Conservation (phyloP, 1,140 invertebrate genomes). For the Atta cephalotes region DNA sequence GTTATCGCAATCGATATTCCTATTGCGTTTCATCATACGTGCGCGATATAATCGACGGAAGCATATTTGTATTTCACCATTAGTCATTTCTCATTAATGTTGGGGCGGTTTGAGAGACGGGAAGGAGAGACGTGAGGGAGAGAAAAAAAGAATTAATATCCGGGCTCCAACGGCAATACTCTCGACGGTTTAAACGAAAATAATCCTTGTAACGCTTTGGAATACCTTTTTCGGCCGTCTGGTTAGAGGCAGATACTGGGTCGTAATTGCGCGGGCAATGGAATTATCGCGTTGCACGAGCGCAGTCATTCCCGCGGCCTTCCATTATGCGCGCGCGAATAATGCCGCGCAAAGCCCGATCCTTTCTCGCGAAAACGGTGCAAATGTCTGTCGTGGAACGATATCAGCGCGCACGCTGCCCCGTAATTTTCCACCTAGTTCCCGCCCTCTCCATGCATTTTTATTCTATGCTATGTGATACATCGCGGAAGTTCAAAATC, state of each 20-base stretch:
- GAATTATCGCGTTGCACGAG: constrained; percentile 78
- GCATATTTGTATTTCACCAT: constrained; percentile 46
- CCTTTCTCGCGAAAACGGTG: constrained; percentile 71
- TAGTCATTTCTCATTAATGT: constrained; percentile 47
- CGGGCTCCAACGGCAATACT: background rate
- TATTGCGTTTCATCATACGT: background rate
- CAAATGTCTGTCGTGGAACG: constrained; percentile 70
- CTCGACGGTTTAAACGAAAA: constrained; percentile 50
- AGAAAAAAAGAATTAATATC: constrained; percentile 44
- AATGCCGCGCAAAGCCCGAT: constrained; percentile 71
- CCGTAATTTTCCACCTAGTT: constrained; percentile 68
- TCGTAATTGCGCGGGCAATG: constrained; percentile 75
- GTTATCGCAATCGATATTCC: constrained; percentile 41
- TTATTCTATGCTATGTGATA: constrained; percentile 2
- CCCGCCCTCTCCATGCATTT: constrained; percentile 28
- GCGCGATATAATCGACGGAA: constrained; percentile 32
- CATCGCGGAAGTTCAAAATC: constrained; percentile 1
- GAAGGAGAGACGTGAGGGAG: background rate
- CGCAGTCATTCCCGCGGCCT: constrained; percentile 73
- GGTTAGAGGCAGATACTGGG: constrained; percentile 67
- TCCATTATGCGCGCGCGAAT: constrained; percentile 72
- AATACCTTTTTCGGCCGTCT: constrained; percentile 48
- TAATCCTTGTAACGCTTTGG: constrained; percentile 63
- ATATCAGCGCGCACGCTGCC: constrained; percentile 63
- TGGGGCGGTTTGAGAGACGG: background rate